Percentiles rank a stretch among this genome's conserved stretches.
Evolutionary conservation across 2,797 vertebrate species (phyloP).

Genomic region (Aplochiton taeniatus): DNA sequence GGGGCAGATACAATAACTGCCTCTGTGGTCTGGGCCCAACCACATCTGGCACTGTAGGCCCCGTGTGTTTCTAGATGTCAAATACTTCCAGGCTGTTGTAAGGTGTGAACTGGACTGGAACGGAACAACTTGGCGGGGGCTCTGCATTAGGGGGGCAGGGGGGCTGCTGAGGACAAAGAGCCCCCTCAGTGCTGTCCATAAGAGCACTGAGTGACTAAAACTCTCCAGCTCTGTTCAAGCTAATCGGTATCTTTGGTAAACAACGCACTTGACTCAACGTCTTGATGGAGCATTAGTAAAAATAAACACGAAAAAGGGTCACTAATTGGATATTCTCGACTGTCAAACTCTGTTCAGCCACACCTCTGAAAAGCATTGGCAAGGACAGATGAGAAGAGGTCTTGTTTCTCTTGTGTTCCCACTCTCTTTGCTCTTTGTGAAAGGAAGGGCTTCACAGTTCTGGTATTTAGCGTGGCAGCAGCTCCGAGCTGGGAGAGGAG

Average conservation of each 20-base stretch:
- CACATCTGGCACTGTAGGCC: slow-evolving; percentile 71
- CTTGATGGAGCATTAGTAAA: slow-evolving; percentile 29
- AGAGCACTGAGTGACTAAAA: slow-evolving; percentile 26
- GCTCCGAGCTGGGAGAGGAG: slow-evolving; percentile 38
- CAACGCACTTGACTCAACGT: slow-evolving; percentile 40
- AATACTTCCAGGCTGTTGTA: slow-evolving; percentile 76
- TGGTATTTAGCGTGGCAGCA: slow-evolving; percentile 63
- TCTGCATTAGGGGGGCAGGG: slow-evolving; percentile 40
- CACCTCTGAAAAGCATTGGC: slow-evolving; percentile 49
- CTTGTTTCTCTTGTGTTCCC: slow-evolving; percentile 12
- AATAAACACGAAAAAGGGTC: no score
- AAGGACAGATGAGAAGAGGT: slow-evolving; percentile 51
- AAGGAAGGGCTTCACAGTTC: slow-evolving; percentile 54
- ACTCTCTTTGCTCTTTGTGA: slow-evolving; percentile 43
- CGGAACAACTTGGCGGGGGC: slow-evolving; percentile 64
- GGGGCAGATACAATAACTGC: slow-evolving; percentile 66
- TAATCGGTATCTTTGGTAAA: slow-evolving; percentile 53
- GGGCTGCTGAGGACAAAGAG: slow-evolving; percentile 54
- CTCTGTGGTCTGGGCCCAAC: slow-evolving; percentile 60
- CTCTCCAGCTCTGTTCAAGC: slow-evolving; percentile 44
- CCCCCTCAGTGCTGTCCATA: slow-evolving; percentile 44
- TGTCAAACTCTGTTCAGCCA: slow-evolving; percentile 39
- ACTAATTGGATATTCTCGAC: background rate
- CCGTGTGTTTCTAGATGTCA: slow-evolving; percentile 74
- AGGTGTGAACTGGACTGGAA: slow-evolving; percentile 79